phyloP scores from a whole-genome alignment of 2,797 vertebrate genomes.

The Sebastes kiyomatsui region DNA sequence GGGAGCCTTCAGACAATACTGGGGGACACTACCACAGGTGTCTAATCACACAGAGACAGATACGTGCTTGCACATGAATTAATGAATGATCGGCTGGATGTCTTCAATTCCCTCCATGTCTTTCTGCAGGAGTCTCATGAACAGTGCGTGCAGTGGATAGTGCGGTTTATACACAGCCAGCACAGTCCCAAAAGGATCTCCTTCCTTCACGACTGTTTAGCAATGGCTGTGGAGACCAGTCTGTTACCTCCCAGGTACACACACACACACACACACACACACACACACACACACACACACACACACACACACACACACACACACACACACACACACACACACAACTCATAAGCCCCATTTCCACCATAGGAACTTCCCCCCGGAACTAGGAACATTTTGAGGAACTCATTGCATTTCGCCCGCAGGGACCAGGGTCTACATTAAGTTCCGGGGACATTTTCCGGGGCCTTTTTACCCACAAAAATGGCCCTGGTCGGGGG shows the following conservation, averaged over 20 bases:
- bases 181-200: conserved; percentile 98
- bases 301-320: background rate
- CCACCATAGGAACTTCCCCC: too few relatives aligned
- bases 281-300: too few relatives aligned
- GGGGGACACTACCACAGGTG: conserved; percentile 94
- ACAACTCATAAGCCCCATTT: background rate
- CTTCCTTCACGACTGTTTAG: conserved; percentile 97
- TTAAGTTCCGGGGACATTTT: too few relatives aligned
- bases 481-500: too few relatives aligned
- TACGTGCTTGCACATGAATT: background rate
- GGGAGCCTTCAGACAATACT: conserved; percentile 94
- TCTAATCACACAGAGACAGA: background rate
- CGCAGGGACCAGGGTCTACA: too few relatives aligned
- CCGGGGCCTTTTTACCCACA: too few relatives aligned
- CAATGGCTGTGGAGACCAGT: conserved; percentile 96
- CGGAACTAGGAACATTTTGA: too few relatives aligned
- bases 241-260: conserved; percentile 91
- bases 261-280: too few relatives aligned
- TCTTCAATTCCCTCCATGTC: background rate
- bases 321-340: too few relatives aligned
- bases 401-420: too few relatives aligned
- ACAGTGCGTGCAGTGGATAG: conserved; percentile 97
- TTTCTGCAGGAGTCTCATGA: conserved; percentile 93
- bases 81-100: background rate
- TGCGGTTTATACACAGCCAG: conserved; percentile 95